Conservation (phyloP, 2,113 vertebrate species). For the Erinaceus europaeus region DNA sequence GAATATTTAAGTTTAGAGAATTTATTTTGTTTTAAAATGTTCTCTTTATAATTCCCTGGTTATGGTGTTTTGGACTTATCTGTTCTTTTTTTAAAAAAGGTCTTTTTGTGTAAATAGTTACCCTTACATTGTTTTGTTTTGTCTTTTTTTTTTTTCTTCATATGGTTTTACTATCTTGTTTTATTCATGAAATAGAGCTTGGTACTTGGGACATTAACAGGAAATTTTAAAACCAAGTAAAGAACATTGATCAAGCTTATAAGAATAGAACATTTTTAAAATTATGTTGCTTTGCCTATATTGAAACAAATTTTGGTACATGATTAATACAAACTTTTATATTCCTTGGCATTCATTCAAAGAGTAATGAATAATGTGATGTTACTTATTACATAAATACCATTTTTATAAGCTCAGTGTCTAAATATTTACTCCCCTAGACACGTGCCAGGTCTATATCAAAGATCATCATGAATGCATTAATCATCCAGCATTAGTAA, state of each 20-base stretch:
- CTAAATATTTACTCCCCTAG: conserved; percentile 61
- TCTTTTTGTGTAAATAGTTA: no score
- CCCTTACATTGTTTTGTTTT: neutral
- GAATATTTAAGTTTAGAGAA: neutral
- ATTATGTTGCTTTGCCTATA: conserved; percentile 7
- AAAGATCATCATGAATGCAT: conserved; percentile 59
- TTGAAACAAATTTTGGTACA: conserved; percentile 7
- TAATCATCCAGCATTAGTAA: conserved; percentile 57
- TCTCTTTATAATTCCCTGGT: neutral
- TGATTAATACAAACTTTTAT: conserved; percentile 23
- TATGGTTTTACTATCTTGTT: neutral
- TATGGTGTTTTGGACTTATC: neutral
- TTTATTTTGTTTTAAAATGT: neutral
- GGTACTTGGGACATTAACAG: neutral
- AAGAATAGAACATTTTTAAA: neutral
- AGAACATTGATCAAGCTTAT: neutral
- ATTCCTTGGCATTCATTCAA: conserved; percentile 31
- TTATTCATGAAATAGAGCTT: neutral
- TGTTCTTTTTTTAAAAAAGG: neutral
- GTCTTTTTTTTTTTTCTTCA: neutral
- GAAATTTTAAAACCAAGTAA: conserved; percentile 24
- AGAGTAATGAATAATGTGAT: conserved; percentile 47
- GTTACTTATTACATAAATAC: conserved; percentile 56
- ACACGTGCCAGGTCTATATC: conserved; percentile 48
- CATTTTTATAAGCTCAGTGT: conserved; percentile 60